A percentile compares a stretch with the other conserved stretches of the same genome.
These are phyloP conservation scores for Papilio demoleus DNA, from an alignment of 2,888 invertebrate genomes.

Conservation along the genomic window DNA sequence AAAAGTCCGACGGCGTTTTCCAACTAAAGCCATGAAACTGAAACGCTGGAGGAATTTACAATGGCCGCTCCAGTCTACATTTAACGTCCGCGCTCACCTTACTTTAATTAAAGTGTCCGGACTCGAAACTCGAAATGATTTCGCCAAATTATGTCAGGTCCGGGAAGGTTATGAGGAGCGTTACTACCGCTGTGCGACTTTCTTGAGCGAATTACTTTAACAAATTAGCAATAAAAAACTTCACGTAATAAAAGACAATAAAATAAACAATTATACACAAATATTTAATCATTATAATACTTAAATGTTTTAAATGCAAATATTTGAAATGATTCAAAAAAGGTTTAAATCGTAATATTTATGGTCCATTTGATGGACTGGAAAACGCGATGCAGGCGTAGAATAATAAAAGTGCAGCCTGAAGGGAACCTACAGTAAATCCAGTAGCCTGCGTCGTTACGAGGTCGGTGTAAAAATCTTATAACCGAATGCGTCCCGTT, in stretches of 20 bases:
- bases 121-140: conserved; percentile 47
- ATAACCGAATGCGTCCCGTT: conserved; percentile 71
- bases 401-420: conserved; percentile 37
- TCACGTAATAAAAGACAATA: not conserved
- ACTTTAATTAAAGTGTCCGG: conserved; percentile 79
- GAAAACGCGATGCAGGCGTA: conserved; percentile 30
- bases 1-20: conserved; percentile 82
- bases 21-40: conserved; percentile 83
- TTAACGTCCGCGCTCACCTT: conserved; percentile 78
- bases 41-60: conserved; percentile 81
- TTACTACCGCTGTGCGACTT: conserved; percentile 18
- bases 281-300: too few relatives aligned
- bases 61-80: conserved; percentile 78
- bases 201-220: conserved; percentile 4
- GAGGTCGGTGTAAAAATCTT: conserved; percentile 69
- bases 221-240: not conserved
- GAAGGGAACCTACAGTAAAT: conserved; percentile 40
- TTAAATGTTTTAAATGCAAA: conserved; percentile 3
- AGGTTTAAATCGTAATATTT: conserved; percentile 18
- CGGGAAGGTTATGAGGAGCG: conserved; percentile 18
- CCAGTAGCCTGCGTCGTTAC: conserved; percentile 53
- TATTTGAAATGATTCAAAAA: conserved; percentile 1
- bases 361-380: conserved; percentile 29
- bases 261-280: not conserved
- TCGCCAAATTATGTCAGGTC: conserved; percentile 32